Evolutionary conservation across 2,888 invertebrate species (phyloP).

Genomic region (Matsumyia berberina): DNA sequence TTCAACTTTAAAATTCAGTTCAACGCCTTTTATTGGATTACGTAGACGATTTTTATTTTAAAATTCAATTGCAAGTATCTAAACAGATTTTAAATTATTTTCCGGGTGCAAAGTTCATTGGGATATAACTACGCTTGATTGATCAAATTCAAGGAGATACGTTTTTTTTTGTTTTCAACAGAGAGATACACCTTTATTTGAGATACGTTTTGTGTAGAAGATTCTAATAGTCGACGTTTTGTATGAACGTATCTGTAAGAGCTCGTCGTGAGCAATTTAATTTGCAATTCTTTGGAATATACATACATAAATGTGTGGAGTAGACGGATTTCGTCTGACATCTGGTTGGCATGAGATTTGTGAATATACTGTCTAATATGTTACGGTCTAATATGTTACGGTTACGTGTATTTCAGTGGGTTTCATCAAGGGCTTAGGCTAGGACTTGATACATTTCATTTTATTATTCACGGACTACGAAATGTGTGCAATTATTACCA

Average conservation of each 20-base stretch:
- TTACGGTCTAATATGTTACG: too few relatives aligned
- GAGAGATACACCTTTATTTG: conserved; percentile 32
- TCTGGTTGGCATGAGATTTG: conserved; percentile 13
- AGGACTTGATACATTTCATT: too few relatives aligned
- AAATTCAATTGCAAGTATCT: conserved; percentile 41
- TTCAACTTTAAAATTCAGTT: conserved; percentile 19
- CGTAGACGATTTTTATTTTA: conserved; percentile 14
- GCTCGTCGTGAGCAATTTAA: background rate
- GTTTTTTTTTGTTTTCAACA: conserved; percentile 10
- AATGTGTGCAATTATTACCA: too few relatives aligned
- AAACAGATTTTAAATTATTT: background rate
- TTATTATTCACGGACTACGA: too few relatives aligned
- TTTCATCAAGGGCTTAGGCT: too few relatives aligned
- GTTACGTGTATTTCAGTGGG: too few relatives aligned
- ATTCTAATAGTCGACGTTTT: too few relatives aligned
- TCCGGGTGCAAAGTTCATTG: background rate
- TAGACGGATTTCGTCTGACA: background rate
- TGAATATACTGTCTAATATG: background rate
- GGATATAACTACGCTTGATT: background rate
- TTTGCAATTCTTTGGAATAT: background rate
- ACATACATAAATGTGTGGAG: background rate
- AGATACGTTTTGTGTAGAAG: background rate
- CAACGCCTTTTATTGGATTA: conserved; percentile 57
- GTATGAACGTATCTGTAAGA: background rate
- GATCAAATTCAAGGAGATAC: conserved; percentile 31